These are phyloP conservation scores for Odontomyia ornata DNA, from an alignment of 2,888 invertebrate species.

Conservation along the genomic window DNA sequence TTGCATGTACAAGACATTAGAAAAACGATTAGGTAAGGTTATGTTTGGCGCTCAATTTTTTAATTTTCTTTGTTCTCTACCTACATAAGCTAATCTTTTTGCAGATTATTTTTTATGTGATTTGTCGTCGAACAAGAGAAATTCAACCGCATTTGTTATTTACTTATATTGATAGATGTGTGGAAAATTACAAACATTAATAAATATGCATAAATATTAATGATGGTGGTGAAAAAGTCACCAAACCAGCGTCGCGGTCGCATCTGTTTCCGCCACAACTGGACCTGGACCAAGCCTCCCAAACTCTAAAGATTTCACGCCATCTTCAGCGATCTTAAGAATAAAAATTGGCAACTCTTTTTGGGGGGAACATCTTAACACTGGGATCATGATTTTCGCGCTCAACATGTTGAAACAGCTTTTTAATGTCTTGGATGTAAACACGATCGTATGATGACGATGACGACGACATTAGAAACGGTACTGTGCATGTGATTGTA, in stretches of 20 bases:
- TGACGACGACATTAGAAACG: not conserved
- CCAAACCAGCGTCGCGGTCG: too few relatives aligned
- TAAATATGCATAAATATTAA: too few relatives aligned
- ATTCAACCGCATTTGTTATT: too few relatives aligned
- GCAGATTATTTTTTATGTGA: too few relatives aligned
- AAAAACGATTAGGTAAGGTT: slow-evolving; percentile 39
- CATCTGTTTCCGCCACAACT: too few relatives aligned
- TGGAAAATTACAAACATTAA: too few relatives aligned
- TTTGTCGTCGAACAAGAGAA: too few relatives aligned
- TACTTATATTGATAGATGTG: too few relatives aligned
- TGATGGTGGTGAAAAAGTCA: too few relatives aligned
- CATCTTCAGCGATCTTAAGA: not conserved
- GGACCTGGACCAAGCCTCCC: not conserved
- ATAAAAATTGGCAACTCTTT: slow-evolving; percentile 4
- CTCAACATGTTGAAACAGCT: not conserved
- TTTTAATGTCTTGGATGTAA: not conserved
- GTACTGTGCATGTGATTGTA: not conserved
- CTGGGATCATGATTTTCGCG: not conserved
- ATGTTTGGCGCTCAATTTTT: not conserved
- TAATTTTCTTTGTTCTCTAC: too few relatives aligned
- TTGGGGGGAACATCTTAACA: not conserved
- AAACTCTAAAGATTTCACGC: not conserved
- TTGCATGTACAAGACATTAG: slow-evolving; percentile 21
- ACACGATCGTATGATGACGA: too few relatives aligned
- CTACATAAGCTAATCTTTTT: too few relatives aligned